Base-by-base conservation (phyloP, 2,113 vertebrate genomes). In the Gadus macrocephalus region DNA sequence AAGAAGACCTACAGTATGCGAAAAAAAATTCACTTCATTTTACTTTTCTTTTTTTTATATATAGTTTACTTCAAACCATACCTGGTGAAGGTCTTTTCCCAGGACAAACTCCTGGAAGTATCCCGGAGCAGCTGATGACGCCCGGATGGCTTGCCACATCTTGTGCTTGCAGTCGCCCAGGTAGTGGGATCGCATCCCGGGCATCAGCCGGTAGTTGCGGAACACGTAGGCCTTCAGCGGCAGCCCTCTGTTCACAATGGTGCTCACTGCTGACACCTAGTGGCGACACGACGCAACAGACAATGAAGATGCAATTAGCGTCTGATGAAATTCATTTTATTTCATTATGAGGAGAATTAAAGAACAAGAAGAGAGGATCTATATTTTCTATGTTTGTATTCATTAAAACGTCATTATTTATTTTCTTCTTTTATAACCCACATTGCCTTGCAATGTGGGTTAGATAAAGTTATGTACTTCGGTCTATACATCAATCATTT, bases 101-200 rank as follows among this genome's bases (percentile, higher is more conserved):
- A 99, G 74, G 0, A 92, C 89, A 75, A 93, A 98, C 69, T 99
- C 97, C 79, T 97, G 95, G 84, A 99, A 99, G 90, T 98, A 99
- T 16, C 97, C 97, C 0, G 96, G 96, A n/a, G 97, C 96, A 35
- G 97, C 97, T 17, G 97, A 99, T 0, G 97, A 99, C 62, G 97
- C 96, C 82, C 97, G 83, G 70, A 99, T 95, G 22, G 96, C 96
- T 78, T 98, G 93, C 97, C 97, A 98, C 84, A 98, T 90, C 83
- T 96, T 96, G 78, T 97, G 93, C 49, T 95, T 94, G 89, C 96
- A 98, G 85, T 96, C 91, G 84, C 97, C 97, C 61, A 94, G 90
- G 79, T 98, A 98, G 86, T 96, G 96, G 64, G 96, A 97, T 71
- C 94, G 94, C 73, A 94, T 86, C 55, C 95, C 95, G 42, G 97